Conservation (phyloP, 2,888 invertebrate species). For the Chaitophorus viminalis region DNA sequence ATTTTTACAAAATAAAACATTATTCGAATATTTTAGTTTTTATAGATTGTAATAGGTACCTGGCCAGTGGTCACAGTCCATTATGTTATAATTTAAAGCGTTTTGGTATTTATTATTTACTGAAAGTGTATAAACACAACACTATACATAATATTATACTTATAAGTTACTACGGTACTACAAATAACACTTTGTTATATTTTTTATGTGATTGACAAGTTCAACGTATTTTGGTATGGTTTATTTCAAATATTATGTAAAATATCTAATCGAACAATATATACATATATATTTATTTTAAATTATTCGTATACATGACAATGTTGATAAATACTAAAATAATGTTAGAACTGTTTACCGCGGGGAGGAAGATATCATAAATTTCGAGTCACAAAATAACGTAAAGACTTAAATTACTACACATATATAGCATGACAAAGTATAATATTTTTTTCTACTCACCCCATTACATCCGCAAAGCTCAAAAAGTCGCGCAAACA, state of each 20-base stretch:
- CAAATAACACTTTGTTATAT: constrained; percentile 18
- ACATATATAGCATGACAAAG: constrained; percentile 43
- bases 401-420: constrained; percentile 38
- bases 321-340: constrained; percentile 31
- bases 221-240: not conserved
- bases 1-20: not conserved
- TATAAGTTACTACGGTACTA: too few species aligned
- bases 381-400: constrained; percentile 29
- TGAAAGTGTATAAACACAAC: not conserved
- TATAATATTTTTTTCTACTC: constrained; percentile 37
- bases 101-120: constrained; percentile 1
- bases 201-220: constrained; percentile 32
- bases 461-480: constrained; percentile 42
- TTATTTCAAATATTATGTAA: constrained; percentile 21
- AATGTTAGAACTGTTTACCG: constrained; percentile 11
- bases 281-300: constrained; percentile 10
- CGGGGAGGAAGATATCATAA: constrained; percentile 23
- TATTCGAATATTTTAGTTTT: not conserved
- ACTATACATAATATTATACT: not conserved
- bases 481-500: constrained; percentile 57
- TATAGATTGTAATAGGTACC: not conserved
- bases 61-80: too few species aligned
- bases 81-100: not conserved
- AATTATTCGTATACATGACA: constrained; percentile 25
- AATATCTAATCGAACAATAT: constrained; percentile 31